phyloP scores from a whole-genome alignment of 2,797 vertebrate genomes.

The Cygnus olor region DNA sequence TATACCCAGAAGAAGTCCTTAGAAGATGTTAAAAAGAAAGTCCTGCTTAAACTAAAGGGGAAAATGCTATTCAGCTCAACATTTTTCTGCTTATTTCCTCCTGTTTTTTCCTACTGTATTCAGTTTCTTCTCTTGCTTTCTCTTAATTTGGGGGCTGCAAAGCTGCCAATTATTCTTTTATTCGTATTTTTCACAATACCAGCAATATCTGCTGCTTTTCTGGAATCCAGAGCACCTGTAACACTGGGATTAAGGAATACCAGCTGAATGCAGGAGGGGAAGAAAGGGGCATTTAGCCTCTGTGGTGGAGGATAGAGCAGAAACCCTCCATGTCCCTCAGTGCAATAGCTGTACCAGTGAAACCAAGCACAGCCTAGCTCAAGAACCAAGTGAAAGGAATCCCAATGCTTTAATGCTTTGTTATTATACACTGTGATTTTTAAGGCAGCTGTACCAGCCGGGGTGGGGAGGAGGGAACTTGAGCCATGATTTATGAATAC shows the following conservation, averaged over 20 bases:
- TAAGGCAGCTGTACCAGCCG: not conserved
- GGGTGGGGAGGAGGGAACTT: not conserved
- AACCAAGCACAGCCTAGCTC: not conserved
- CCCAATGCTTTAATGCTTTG: not conserved
- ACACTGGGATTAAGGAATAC: not conserved
- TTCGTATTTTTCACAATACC: not conserved
- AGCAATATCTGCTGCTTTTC: not conserved
- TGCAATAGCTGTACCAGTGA: not conserved
- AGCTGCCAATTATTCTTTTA: not conserved
- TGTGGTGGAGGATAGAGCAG: not conserved
- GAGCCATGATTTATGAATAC: slow-evolving; percentile 37
- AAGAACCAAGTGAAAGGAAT: not conserved
- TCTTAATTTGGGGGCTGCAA: not conserved
- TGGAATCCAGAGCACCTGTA: slow-evolving; percentile 2
- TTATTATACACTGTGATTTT: slow-evolving; percentile 1
- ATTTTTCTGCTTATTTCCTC: slow-evolving; percentile 37
- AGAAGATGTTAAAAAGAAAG: slow-evolving; percentile 58
- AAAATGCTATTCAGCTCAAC: slow-evolving; percentile 37
- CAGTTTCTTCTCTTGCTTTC: slow-evolving; percentile 32
- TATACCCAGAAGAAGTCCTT: slow-evolving; percentile 46
- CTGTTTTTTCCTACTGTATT: not conserved
- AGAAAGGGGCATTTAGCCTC: slow-evolving; percentile 4
- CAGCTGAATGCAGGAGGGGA: not conserved
- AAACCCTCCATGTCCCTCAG: not conserved
- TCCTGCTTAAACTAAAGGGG: slow-evolving; percentile 43